Percentiles rank a stretch among this genome's conserved stretches.
phyloP scores from a whole-genome alignment of 2,797 vertebrate species.

The Trachops cirrhosus region DNA sequence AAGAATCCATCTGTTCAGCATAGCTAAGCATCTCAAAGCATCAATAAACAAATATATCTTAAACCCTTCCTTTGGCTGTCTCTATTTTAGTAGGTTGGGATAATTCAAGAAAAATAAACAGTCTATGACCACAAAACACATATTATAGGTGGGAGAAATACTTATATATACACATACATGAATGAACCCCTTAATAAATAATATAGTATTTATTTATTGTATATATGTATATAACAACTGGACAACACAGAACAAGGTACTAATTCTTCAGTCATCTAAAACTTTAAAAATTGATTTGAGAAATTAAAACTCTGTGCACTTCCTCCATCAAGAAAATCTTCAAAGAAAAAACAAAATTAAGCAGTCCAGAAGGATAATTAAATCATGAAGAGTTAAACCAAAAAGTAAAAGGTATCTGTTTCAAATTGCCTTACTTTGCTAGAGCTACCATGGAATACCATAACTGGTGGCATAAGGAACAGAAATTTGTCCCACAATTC shows the following conservation, averaged over 20 bases:
- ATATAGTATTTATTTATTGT: neutral
- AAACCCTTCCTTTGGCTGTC: neutral
- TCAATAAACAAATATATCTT: neutral
- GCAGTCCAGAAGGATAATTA: neutral
- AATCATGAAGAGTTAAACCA: neutral
- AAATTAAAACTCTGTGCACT: neutral
- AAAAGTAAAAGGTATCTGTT: neutral
- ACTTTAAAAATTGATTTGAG: neutral
- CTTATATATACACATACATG: neutral
- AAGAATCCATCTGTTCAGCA: neutral
- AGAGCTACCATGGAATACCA: neutral
- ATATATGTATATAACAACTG: neutral
- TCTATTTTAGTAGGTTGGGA: neutral
- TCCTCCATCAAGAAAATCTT: neutral
- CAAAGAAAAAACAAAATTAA: neutral
- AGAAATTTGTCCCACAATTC: neutral
- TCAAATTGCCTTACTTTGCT: neutral
- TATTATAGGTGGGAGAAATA: neutral
- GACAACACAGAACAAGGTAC: neutral
- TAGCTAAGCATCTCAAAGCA: neutral
- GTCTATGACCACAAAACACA: neutral
- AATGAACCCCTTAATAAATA: neutral
- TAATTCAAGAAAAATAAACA: slow-evolving; percentile 21
- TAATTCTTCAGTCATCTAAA: neutral
- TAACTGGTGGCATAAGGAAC: neutral